phyloP scores from a whole-genome alignment of 2,113 vertebrate species.

The Vireo altiloquus region DNA sequence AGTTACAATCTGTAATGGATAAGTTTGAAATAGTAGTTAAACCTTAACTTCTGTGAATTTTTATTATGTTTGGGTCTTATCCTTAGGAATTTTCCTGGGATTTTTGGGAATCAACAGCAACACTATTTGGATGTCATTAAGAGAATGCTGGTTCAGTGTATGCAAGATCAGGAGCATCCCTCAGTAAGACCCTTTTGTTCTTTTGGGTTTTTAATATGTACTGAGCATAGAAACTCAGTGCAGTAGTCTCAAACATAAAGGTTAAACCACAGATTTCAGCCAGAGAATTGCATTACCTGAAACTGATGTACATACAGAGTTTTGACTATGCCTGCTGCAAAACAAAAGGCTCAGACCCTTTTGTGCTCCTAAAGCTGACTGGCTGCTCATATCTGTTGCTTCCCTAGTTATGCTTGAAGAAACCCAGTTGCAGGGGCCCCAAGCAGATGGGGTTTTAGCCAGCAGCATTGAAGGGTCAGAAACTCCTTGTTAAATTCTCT shows the following conservation, averaged over 20 bases:
- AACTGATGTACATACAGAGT: neutral
- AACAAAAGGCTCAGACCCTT: neutral
- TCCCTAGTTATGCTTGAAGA: neutral
- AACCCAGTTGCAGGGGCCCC: neutral
- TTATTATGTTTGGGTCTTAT: neutral
- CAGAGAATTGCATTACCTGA: neutral
- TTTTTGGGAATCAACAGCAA: constrained; percentile 98
- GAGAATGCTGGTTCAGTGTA: constrained; percentile 97
- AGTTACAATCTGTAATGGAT: neutral
- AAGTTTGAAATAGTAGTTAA: neutral
- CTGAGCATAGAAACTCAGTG: neutral
- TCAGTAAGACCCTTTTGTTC: constrained; percentile 72
- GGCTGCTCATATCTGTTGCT: neutral
- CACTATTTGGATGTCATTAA: constrained; percentile 99
- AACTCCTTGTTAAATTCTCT: neutral
- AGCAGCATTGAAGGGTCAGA: neutral
- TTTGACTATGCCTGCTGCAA: neutral
- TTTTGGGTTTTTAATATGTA: neutral
- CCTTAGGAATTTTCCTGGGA: constrained; percentile 96
- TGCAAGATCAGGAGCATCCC: constrained; percentile 95
- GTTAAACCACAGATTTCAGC: neutral
- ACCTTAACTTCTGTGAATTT: neutral
- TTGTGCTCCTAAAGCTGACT: neutral
- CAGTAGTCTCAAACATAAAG: neutral
- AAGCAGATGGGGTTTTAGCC: neutral